Percentiles rank a stretch among this genome's conserved stretches.
Evolutionary conservation across 2,797 vertebrate genomes (phyloP).

Genomic region (Peromyscus aztecus): DNA sequence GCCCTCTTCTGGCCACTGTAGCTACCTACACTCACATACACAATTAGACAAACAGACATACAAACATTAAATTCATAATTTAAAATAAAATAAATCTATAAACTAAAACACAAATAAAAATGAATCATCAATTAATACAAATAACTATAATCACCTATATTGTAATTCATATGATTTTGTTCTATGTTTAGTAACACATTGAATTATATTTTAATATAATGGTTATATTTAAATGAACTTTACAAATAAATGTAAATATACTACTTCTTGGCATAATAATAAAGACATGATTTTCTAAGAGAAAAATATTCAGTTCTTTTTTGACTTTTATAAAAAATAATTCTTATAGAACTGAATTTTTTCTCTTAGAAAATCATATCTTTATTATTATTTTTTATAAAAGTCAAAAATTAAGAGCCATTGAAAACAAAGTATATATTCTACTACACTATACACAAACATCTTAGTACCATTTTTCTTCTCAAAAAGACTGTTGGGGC

Average conservation of each 20-base stretch:
- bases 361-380: no score
- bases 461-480: background rate
- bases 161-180: background rate
- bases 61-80: background rate
- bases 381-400: background rate
- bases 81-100: background rate
- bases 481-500: background rate
- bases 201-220: background rate
- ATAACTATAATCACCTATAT: background rate
- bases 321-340: no score
- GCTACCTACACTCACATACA: background rate
- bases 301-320: background rate
- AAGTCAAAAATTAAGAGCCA: background rate
- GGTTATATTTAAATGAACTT: background rate
- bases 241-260: background rate
- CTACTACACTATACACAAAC: background rate
- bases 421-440: background rate
- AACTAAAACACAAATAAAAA: background rate
- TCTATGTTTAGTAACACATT: background rate
- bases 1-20: background rate
- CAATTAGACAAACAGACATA: background rate
- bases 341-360: no score
- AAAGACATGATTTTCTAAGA: background rate
- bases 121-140: background rate
- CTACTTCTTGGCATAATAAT: background rate